Conservation (phyloP, 2,113 vertebrate genomes). For the Heterotilapia buettikoferi region DNA sequence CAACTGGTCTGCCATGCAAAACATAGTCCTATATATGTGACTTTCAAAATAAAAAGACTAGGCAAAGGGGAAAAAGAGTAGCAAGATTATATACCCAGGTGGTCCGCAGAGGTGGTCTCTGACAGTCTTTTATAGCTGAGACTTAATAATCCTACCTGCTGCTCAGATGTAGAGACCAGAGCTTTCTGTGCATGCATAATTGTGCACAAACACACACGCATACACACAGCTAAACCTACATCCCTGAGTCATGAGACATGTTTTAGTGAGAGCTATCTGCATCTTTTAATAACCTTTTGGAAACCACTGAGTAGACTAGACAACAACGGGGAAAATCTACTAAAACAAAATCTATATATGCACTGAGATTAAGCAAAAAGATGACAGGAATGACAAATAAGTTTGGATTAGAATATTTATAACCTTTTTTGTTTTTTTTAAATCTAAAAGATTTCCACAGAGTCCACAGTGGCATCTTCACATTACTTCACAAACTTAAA, state of each 20-base stretch:
- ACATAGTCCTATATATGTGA: background rate
- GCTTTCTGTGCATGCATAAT: background rate
- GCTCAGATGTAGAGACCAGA: slow-evolving; percentile 42
- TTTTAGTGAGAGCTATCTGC: background rate
- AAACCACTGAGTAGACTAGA: background rate
- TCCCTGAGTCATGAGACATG: background rate
- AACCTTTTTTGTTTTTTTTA: accelerated
- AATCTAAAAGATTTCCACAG: background rate
- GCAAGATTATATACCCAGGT: slow-evolving; percentile 19
- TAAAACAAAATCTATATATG: background rate
- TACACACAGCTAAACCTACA: background rate
- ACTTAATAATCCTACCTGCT: slow-evolving; percentile 61
- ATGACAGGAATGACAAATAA: background rate
- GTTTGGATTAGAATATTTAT: background rate
- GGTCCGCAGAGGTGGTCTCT: slow-evolving; percentile 70
- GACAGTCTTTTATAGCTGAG: slow-evolving; percentile 50
- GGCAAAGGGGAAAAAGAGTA: background rate
- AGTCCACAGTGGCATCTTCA: background rate
- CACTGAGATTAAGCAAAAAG: background rate
- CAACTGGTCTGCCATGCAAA: background rate
- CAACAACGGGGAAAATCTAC: background rate
- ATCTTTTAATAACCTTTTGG: background rate
- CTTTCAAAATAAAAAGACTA: background rate
- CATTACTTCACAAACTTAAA: background rate
- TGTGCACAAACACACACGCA: background rate